Evolutionary conservation across 2,888 invertebrate species (phyloP), one percentile per base, ranked within the genome.

Genomic region (Drosophila colorata): DNA sequence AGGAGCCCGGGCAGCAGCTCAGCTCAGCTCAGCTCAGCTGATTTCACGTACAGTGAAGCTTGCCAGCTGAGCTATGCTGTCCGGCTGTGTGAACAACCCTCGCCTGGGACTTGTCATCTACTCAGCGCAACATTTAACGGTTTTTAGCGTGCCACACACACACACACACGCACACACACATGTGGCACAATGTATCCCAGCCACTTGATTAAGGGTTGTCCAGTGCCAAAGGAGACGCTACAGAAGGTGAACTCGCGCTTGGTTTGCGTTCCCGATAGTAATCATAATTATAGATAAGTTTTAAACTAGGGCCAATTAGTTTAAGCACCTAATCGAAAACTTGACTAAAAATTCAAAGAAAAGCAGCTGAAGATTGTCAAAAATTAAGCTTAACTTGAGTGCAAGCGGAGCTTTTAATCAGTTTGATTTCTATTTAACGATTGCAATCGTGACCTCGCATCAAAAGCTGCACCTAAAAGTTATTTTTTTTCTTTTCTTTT

Each of bases 11-110:
- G 5, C 40, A 9, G n/a, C 49, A 35, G 16, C 16, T n/a, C 44
- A 9, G 41, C 58, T 75, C 49, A 35, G 16, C 16, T n/a, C 44
- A 9, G 41, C 58, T 75, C 76, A 59, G 69, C 59, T 68, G 69
- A 46, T 58, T 52, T 41, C 20, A 3, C 48, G 8, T 70, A 71
- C 75, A 74, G 76, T 75, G 57, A 57, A 61, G 57, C 69, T 56
- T 68, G 59, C 6, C 51, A 41, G 55, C 46, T 46, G 53, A 23
- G 13, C 31, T 18, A 23, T 40, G 44, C 16, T 28, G 9, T 8
- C 41, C 8, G 51, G 23, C 11, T n/a, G 23, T 1, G 20, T 9
- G 14, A 68, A 16, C 78, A 78, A 74, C 74, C 78, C 74, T 61
- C 74, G 33, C 8, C 8, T 18, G 14, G 33, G n/a, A 18, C 49